A percentile compares a stretch with the other conserved stretches of the same genome.
Conservation (phyloP, 2,888 invertebrate species). For the Caenorhabditis plicata region DNA sequence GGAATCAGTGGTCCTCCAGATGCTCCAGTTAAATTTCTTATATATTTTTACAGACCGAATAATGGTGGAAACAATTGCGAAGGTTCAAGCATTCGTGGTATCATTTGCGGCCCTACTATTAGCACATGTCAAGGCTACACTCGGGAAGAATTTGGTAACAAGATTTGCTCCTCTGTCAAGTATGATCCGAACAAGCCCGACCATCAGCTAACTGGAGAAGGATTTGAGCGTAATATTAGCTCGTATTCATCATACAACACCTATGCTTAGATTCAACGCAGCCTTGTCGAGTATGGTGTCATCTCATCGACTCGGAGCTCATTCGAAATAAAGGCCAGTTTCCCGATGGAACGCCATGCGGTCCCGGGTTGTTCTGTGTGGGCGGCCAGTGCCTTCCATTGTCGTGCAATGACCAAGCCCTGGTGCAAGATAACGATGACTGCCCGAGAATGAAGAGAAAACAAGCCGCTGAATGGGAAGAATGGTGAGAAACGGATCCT, state of each 20-base stretch:
- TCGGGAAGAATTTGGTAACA: conserved; percentile 60
- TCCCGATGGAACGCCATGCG: conserved; percentile 65
- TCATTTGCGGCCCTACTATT: conserved; percentile 54
- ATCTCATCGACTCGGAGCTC: conserved; percentile 60
- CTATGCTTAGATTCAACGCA: conserved; percentile 55
- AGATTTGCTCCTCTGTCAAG: conserved; percentile 43
- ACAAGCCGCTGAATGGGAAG: conserved; percentile 24
- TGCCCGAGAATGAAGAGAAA: conserved; percentile 44
- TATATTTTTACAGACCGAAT: conserved; percentile 56
- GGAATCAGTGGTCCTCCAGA: too few relatives aligned
- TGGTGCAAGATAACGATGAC: conserved; percentile 48
- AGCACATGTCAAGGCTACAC: conserved; percentile 45
- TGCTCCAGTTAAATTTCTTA: background rate
- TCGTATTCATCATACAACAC: background rate
- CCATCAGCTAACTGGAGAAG: conserved; percentile 60
- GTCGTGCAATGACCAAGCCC: conserved; percentile 52
- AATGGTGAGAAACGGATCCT: conserved; percentile 18
- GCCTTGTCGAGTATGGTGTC: conserved; percentile 66
- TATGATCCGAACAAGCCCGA: conserved; percentile 60
- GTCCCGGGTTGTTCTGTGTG: conserved; percentile 58
- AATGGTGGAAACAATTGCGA: conserved; percentile 61
- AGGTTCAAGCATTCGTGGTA: conserved; percentile 59
- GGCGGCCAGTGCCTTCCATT: conserved; percentile 58
- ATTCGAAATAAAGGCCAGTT: conserved; percentile 65
- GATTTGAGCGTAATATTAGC: conserved; percentile 56